These are phyloP conservation scores for Apaloderma vittatum DNA, from an alignment of 2,113 vertebrate genomes.

Conservation along the genomic window DNA sequence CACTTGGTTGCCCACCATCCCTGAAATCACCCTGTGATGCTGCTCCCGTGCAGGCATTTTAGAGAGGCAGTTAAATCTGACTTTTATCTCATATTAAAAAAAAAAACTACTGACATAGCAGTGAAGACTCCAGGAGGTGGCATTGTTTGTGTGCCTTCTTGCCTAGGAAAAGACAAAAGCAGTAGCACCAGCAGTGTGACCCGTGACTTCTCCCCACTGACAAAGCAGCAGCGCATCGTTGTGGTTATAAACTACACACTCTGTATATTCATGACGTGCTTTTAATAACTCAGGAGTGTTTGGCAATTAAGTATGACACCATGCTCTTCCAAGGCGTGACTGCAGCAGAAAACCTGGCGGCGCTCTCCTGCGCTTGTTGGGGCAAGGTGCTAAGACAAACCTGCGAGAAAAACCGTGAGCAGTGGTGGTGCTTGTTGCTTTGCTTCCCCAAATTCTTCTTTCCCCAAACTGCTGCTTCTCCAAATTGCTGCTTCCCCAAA, in stretches of 20 bases:
- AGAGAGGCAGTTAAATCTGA: not conserved
- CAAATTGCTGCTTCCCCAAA: not conserved
- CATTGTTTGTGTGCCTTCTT: not conserved
- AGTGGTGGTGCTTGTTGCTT: not conserved
- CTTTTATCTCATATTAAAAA: not conserved
- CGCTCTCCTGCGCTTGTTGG: not conserved
- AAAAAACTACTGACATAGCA: not conserved
- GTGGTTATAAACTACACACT: not conserved
- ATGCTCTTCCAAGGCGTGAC: not conserved
- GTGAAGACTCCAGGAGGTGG: not conserved
- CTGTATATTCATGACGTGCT: not conserved
- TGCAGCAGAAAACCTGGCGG: not conserved
- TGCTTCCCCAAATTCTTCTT: too few species aligned
- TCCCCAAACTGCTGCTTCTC: not conserved
- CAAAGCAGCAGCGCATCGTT: not conserved
- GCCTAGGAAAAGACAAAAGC: not conserved
- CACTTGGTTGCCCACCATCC: not conserved
- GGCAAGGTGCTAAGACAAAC: not conserved
- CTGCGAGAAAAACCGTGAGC: not conserved
- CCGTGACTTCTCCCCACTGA: not conserved
- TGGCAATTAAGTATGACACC: not conserved
- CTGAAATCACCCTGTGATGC: not conserved
- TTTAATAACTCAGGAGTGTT: not conserved
- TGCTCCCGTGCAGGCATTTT: not conserved
- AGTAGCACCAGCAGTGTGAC: not conserved